Evolutionary conservation across 2,113 vertebrate species (phyloP).

Genomic region (Tragelaphus buxtoni): DNA sequence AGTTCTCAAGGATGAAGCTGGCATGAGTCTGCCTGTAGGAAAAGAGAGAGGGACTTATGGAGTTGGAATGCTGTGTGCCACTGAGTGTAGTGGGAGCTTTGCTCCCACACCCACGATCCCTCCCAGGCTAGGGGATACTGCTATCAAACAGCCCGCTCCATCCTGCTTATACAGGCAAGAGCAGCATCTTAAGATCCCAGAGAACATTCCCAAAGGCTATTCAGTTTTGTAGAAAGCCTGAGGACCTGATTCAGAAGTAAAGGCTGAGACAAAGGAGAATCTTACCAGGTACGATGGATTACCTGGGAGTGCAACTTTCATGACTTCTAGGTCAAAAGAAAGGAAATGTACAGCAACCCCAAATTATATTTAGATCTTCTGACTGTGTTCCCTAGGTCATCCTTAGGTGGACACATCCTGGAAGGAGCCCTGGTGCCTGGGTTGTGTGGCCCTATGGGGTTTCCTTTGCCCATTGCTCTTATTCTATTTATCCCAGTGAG

Average conservation of each 20-base stretch:
- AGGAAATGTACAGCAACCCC: background rate
- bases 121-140: background rate
- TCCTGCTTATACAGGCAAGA: background rate
- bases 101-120: background rate
- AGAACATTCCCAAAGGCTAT: background rate
- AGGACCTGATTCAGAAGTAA: background rate
- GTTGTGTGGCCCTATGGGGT: rapidly evolving
- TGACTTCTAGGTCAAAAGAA: background rate
- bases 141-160: background rate
- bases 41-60: background rate
- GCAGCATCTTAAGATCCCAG: background rate
- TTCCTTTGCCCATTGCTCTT: background rate
- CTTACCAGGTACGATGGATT: background rate
- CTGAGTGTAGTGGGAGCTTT: background rate
- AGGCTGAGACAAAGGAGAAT: background rate
- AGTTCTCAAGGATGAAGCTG: background rate
- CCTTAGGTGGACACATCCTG: background rate
- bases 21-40: background rate
- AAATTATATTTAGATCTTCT: background rate
- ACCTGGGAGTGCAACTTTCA: background rate
- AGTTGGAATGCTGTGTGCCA: background rate
- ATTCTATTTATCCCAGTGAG: background rate
- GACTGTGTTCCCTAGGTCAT: background rate
- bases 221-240: background rate
- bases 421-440: background rate